Base-by-base conservation (phyloP, 2,113 vertebrate species). In the Pelodiscus sinensis region DNA sequence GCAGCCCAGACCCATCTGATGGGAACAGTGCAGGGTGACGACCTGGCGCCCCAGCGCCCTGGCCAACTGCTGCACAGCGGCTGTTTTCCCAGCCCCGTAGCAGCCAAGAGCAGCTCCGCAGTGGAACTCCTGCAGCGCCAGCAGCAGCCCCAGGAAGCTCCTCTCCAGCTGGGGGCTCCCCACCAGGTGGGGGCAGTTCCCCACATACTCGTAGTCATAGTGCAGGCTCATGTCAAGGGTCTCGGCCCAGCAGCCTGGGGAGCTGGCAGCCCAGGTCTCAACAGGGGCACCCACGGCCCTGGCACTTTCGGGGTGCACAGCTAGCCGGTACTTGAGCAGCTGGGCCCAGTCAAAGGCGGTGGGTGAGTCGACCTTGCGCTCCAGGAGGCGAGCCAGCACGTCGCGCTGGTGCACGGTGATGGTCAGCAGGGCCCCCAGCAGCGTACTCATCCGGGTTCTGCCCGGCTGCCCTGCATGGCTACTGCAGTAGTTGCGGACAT, bases 271-370 rank as follows among this genome's bases (percentile, higher is more conserved):
- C 89, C 89, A 83, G 18, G 5, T 35, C 7, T 14, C 29, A 5
- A 11, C 31, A 6, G 55, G 31, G 11, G 50, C 55, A 56, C 81
- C 73, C 51, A 79, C 89, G 0, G 44, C 81, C 58, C 83, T 71
- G 90, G 65, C 83, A 1, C 5, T 50, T 13, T 86, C 84, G 10
- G 80, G 91, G 71, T 14, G 89, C 90, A 90, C 94, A 79, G 58
- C 93, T 18, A 98, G 58, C 68, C 93, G 93, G 94, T 99, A 99
- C 92, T 98, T 99, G 90, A 99, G 94, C 68, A 97, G 96, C 88
- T 97, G 97, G n/a, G 98, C 97, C 98, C 98, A 99, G 87, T 98
- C 97, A 90, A 99, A 99, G 86, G 98, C 98, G n/a, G 24, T 96
- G 57, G n/a, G 97, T 15, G 94, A 90, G 18, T 79, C 85, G 81